These are phyloP conservation scores for Forbesichthys papilliferus DNA, from an alignment of 2,113 vertebrate species.

Conservation along the genomic window DNA sequence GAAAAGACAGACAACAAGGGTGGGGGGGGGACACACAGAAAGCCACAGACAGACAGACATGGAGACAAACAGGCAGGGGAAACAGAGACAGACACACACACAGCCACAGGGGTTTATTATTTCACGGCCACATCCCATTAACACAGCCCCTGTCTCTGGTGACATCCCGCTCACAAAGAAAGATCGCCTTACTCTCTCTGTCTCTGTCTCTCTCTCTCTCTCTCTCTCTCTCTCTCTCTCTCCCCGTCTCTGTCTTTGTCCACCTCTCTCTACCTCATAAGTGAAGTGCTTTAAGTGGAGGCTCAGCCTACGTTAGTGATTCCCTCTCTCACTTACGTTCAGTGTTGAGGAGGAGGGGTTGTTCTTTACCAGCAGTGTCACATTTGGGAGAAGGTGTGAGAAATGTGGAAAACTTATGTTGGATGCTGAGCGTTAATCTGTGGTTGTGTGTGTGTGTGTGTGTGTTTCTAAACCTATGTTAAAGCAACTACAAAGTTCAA, in stretches of 20 bases:
- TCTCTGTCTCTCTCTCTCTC: slow-evolving; percentile 4
- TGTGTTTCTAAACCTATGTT: neutral
- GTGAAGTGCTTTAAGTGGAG: neutral
- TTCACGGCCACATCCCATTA: slow-evolving; percentile 4
- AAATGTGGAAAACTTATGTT: neutral
- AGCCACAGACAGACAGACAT: neutral
- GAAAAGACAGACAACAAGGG: too few relatives aligned
- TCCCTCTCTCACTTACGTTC: neutral
- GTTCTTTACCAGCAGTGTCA: too few relatives aligned
- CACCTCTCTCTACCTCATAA: too few relatives aligned
- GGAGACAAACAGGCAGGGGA: slow-evolving; percentile 4
- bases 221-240: neutral
- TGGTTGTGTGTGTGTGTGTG: neutral
- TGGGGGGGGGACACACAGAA: neutral
- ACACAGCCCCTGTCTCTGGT: slow-evolving; percentile 9
- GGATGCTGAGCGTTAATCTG: too few relatives aligned
- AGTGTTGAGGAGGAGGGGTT: neutral
- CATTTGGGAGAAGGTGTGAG: neutral
- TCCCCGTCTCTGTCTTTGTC: neutral
- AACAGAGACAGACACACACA: neutral
- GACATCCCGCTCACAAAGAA: neutral
- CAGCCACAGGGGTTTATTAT: neutral
- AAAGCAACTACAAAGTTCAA: neutral
- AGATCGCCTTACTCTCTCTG: slow-evolving; percentile 18
- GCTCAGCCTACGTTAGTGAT: neutral